Evolutionary conservation across 2,113 vertebrate species (phyloP).

Genomic region (Ceyx cyanopectus): DNA sequence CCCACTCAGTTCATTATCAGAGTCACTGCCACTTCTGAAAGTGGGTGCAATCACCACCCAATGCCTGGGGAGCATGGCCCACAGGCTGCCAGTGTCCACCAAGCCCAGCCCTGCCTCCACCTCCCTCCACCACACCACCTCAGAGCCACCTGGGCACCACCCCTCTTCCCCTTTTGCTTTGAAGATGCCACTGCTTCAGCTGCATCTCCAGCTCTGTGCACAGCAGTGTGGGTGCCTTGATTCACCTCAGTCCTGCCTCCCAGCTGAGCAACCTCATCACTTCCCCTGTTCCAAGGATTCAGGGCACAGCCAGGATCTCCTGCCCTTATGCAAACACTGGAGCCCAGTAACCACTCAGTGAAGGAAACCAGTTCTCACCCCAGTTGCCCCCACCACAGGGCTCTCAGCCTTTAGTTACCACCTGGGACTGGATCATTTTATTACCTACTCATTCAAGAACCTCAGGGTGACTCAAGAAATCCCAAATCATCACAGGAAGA

Average conservation of each 20-base stretch:
- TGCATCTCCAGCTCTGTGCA: rapidly evolving
- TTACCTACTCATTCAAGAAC: neutral
- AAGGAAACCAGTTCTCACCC: neutral
- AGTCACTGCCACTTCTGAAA: rapidly evolving
- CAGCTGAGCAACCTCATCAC: neutral
- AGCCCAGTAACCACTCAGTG: neutral
- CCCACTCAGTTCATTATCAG: neutral
- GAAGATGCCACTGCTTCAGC: rapidly evolving
- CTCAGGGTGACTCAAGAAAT: neutral
- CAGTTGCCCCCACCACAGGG: neutral
- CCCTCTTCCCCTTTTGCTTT: neutral
- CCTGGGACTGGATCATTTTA: neutral
- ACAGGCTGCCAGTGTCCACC: neutral
- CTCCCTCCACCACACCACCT: neutral
- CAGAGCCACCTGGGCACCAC: neutral
- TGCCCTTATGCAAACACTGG: neutral
- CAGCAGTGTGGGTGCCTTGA: rapidly evolving
- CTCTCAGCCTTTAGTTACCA: neutral
- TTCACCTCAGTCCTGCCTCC: neutral
- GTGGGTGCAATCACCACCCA: rapidly evolving
- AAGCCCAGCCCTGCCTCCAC: neutral
- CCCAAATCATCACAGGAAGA: neutral
- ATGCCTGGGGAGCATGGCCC: neutral
- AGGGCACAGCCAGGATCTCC: neutral
- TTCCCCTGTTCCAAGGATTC: neutral